Percentiles rank a stretch among this genome's conserved stretches.
These are phyloP conservation scores for Pomatorhinus ruficollis DNA, from an alignment of 2,113 vertebrate genomes.

Conservation along the genomic window DNA sequence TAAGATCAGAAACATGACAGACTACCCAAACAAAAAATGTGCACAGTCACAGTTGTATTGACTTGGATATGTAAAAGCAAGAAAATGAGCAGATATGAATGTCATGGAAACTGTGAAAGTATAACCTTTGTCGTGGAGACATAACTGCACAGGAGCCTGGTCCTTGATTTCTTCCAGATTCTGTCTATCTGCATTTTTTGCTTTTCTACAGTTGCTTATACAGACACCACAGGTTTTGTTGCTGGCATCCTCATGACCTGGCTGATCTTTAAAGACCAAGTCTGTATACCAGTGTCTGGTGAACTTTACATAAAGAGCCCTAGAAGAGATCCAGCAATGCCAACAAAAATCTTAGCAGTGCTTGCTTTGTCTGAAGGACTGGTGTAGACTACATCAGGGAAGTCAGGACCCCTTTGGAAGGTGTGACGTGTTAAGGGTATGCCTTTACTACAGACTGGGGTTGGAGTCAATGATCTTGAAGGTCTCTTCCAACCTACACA, in stretches of 20 bases:
- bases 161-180: neutral
- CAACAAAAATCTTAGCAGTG: neutral
- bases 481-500: too few relatives aligned
- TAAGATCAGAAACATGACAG: neutral
- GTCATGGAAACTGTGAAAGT: neutral
- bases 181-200: neutral
- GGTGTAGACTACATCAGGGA: neutral
- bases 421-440: neutral
- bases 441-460: neutral
- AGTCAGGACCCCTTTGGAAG: neutral
- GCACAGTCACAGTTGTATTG: neutral
- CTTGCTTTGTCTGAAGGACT: neutral
- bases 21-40: neutral
- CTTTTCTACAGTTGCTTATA: neutral
- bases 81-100: neutral
- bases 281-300: neutral
- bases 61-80: neutral
- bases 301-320: neutral
- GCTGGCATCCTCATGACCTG: neutral
- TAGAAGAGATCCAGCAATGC: neutral
- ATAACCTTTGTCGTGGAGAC: neutral
- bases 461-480: too few relatives aligned
- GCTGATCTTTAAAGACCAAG: neutral
- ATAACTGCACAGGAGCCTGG: neutral
- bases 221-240: neutral